Percentiles rank a stretch among this genome's conserved stretches.
These are phyloP conservation scores for Noctua pronuba DNA, from an alignment of 2,888 invertebrate species.

Conservation along the genomic window DNA sequence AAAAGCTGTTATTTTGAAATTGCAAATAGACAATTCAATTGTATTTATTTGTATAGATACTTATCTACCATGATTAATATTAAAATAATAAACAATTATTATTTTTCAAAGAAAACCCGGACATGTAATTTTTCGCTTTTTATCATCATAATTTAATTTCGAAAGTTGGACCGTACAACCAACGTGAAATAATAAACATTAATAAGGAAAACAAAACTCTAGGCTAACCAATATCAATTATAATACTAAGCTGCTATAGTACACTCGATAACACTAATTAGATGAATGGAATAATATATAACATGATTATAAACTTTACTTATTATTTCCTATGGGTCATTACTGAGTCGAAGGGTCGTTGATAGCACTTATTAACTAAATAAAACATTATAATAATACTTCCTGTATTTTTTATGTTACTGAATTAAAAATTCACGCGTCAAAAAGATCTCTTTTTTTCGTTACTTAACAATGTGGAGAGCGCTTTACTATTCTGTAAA, in stretches of 20 bases:
- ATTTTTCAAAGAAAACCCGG: neutral
- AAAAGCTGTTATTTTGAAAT: neutral
- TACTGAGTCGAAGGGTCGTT: slow-evolving; percentile 17
- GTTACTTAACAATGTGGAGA: neutral
- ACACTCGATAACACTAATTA: slow-evolving; percentile 60
- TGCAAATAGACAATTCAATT: neutral
- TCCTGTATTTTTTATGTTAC: slow-evolving; percentile 3
- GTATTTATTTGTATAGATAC: neutral
- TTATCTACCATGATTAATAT: neutral
- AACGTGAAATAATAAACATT: neutral
- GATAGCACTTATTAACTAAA: slow-evolving; percentile 37
- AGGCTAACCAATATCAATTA: slow-evolving; percentile 4
- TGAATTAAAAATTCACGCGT: neutral
- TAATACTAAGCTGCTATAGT: neutral
- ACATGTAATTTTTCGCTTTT: neutral
- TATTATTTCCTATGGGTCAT: slow-evolving; percentile 48
- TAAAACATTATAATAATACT: slow-evolving; percentile 13
- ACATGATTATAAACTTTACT: slow-evolving; percentile 51
- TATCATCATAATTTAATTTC: neutral
- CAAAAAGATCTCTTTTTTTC: neutral
- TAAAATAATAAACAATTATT: neutral
- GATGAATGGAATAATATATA: slow-evolving; percentile 28
- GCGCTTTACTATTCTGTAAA: neutral
- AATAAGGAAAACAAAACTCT: slow-evolving; percentile 26
- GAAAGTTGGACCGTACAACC: neutral